Evolutionary conservation across 2,888 invertebrate species (phyloP), one percentile per base, ranked within the genome.

Genomic region (Agrotis ipsilon): DNA sequence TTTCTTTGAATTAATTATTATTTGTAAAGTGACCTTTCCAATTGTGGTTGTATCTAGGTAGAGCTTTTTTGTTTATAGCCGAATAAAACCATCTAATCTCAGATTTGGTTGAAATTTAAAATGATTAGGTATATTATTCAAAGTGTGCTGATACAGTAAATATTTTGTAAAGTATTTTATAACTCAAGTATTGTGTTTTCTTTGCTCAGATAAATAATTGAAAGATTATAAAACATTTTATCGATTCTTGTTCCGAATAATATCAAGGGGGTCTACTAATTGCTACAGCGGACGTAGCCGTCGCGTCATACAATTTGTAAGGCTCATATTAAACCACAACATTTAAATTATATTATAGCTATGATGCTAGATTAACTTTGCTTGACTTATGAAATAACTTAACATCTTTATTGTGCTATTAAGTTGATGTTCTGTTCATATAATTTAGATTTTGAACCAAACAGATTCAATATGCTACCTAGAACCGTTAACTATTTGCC

Each of bases 1-100:
- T 73, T 24, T n/a, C 46, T 48, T 19, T 19, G 16, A 62, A 73
- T 54, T 24, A 24, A 46, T 75, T 74, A 57, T 51, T 64, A 57
- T 51, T 74, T 39, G 45, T 49, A 24, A 19, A 45, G 32, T 64
- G 19, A 24, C 18, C 39, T 72, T 52, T 52, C 11, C 24, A 21
- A 57, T 55, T 70, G 5, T 11, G 19, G 19, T 39, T 72, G n/a
- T 71, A 21, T 45, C 14, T 27, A 49, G 3, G 13, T 14, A n/a
- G 39, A 21, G 0, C 9, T 14, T 16, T 7, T 72, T 72, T 43
- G 19, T 48, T n/a, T n/a, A n/a, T n/a, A 19, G 18, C 43, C 27
- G 6, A 45, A 59, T 60, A 19, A 60, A 69, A 49, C 4, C 11
- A 9, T 39, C 11, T 11, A 9, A 39, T 39, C 39, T 39, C 1